phyloP scores from a whole-genome alignment of 1,140 invertebrate species.

The Aphaenogaster ashmeadi region DNA sequence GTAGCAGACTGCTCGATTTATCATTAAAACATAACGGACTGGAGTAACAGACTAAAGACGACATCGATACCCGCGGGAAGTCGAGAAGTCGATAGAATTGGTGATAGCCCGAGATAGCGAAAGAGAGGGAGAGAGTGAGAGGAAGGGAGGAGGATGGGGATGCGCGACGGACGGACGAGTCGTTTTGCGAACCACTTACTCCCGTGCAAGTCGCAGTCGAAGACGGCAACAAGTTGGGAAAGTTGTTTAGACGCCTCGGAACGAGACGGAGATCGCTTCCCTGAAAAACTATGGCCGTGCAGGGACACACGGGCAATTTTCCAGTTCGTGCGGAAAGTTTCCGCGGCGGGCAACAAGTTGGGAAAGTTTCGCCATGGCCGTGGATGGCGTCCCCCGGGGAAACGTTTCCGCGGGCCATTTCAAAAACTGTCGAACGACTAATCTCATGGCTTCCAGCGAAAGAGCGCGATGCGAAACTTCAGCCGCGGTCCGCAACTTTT shows the following conservation, averaged over 20 bases:
- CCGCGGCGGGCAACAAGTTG: constrained; percentile 74
- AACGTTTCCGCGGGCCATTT: constrained; percentile 58
- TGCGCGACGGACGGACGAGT: constrained; percentile 19
- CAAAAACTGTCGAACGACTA: constrained; percentile 71
- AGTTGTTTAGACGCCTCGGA: constrained; percentile 76
- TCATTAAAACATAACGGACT: not conserved
- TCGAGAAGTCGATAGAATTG: constrained; percentile 21
- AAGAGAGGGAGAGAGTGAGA: not conserved
- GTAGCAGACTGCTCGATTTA: not conserved
- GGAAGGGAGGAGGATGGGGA: too few species aligned
- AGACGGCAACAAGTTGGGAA: constrained; percentile 83
- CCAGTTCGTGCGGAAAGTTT: constrained; percentile 70
- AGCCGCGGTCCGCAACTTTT: constrained; percentile 25
- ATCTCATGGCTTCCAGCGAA: constrained; percentile 62
- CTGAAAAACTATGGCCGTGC: constrained; percentile 70
- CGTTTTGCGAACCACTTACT: constrained; percentile 41
- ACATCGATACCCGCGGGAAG: constrained; percentile 2
- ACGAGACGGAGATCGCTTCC: constrained; percentile 53
- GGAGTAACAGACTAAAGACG: constrained; percentile 14
- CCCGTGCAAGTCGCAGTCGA: constrained; percentile 55
- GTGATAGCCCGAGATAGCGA: not conserved
- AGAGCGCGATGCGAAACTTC: constrained; percentile 53
- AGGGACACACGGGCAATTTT: constrained; percentile 71
- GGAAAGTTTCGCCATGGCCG: constrained; percentile 69
- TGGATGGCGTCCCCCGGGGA: constrained; percentile 25